These are phyloP conservation scores for Lithophane socia DNA, from an alignment of 2,888 invertebrate genomes.

Conservation along the genomic window DNA sequence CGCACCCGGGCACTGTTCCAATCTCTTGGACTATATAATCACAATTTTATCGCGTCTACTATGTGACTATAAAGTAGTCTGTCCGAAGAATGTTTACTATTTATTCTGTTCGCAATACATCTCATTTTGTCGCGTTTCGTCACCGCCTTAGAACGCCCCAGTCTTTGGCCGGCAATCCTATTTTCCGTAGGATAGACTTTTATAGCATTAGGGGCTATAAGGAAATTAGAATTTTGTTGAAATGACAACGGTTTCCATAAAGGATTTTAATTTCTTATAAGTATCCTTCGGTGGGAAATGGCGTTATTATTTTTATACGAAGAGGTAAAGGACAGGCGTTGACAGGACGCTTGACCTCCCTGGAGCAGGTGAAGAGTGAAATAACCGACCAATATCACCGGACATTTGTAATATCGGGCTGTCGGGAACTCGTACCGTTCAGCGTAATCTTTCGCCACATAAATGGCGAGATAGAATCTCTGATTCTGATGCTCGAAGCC, in stretches of 20 bases:
- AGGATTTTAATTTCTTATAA: constrained; percentile 23
- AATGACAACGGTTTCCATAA: constrained; percentile 34
- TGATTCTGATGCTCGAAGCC: constrained; percentile 65
- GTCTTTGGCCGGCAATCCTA: constrained; percentile 70
- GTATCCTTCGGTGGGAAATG: constrained; percentile 9
- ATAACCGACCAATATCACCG: constrained; percentile 58
- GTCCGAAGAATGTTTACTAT: constrained; percentile 54
- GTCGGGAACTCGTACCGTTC: constrained; percentile 39
- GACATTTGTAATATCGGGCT: constrained; percentile 41
- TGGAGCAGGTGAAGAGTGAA: constrained; percentile 61
- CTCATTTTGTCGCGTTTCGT: constrained; percentile 66
- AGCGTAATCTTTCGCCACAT: constrained; percentile 68
- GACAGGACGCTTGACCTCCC: constrained; percentile 33
- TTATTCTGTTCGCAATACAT: constrained; percentile 70
- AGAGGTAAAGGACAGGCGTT: constrained; percentile 31
- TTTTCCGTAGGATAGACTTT: constrained; percentile 65
- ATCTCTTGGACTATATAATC: constrained; percentile 76
- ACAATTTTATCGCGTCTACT: constrained; percentile 75
- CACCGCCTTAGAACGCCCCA: constrained; percentile 59
- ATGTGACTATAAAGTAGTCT: constrained; percentile 67
- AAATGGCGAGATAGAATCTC: constrained; percentile 64
- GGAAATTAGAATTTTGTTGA: constrained; percentile 55
- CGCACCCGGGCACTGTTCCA: constrained; percentile 77
- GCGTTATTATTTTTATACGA: constrained; percentile 39
- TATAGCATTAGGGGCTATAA: constrained; percentile 45